Base-by-base conservation (phyloP, 2,888 invertebrate species). In the Ichneumoninae sp. region DNA sequence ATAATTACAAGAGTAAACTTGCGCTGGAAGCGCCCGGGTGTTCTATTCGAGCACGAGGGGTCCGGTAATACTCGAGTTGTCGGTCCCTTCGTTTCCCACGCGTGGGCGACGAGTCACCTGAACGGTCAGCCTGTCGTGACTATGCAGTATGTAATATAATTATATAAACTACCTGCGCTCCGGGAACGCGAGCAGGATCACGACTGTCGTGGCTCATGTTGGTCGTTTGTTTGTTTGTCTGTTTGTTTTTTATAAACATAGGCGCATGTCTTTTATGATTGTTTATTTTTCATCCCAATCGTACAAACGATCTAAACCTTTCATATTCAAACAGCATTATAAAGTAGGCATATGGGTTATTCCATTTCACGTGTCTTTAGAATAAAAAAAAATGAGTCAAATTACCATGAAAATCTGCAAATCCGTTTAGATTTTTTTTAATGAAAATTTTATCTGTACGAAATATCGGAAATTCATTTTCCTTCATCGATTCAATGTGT, bases 1-100 rank as follows among this genome's bases (percentile, higher is more conserved):
- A 70, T 33, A 54, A 36, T 54, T 40, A 22, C 36, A 33, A 13
- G 0, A 71, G 19, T 19, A 47, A 71, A 36, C 36, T 54, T 54
- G 10, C 6, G 44, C 8, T 26, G 3, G 19, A 16, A 40, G 47
- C 4, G 33, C 36, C 36, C 26, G 70, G 33, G 8, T 54, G 4
- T n/a, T 71, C 8, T 40, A 52, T 40, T 36, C 50, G 36, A 60
- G 70, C 26, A 1, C 5, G 10, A 60, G 19, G 19, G 36, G 19
- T 3, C 16, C 54, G n/a, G 33, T 33, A 52, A n/a, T 50, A 3
- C 47, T 47, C 30, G 50, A 4, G 19, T 78, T 57, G 47, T 66
- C 19, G 66, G 54, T 8, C 26, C 30, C 68, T 68, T 19, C 47
- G 57, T 76, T 88, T 88, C 88, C 85, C 88, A 88, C 87, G 88